These are phyloP conservation scores for Rhingia rostrata DNA, from an alignment of 2,888 invertebrate species.

Conservation along the genomic window DNA sequence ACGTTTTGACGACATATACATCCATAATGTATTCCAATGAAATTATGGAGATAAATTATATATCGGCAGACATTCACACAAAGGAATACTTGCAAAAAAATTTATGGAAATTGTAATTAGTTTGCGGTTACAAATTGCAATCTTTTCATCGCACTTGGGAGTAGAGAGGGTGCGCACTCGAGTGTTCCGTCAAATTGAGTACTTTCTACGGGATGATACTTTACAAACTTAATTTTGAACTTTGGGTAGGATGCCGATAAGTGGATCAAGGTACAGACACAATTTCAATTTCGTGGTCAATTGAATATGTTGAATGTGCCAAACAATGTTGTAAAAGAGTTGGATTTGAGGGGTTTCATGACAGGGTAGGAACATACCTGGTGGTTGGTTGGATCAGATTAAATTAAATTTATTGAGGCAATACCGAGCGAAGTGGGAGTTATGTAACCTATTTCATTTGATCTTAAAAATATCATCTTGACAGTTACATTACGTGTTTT, in stretches of 20 bases:
- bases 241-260: neutral
- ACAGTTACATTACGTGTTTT: too few relatives aligned
- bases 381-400: too few relatives aligned
- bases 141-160: conserved; percentile 1
- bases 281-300: conserved; percentile 15
- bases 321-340: neutral
- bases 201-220: neutral
- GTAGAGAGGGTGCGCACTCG: neutral
- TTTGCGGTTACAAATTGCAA: conserved; percentile 51
- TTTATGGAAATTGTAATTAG: conserved; percentile 61
- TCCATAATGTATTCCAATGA: conserved; percentile 63
- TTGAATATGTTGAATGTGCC: neutral
- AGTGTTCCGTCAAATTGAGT: conserved; percentile 26
- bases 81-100: conserved; percentile 32
- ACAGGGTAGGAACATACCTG: too few relatives aligned
- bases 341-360: neutral
- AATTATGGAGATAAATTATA: conserved; percentile 59
- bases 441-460: too few relatives aligned
- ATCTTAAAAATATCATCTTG: too few relatives aligned
- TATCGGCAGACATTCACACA: conserved; percentile 3
- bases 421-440: too few relatives aligned
- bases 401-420: too few relatives aligned
- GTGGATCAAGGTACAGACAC: neutral
- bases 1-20: conserved; percentile 1
- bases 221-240: conserved; percentile 17